Evolutionary conservation across 2,797 vertebrate genomes (phyloP).

Genomic region (Philypnodon macrostomus): DNA sequence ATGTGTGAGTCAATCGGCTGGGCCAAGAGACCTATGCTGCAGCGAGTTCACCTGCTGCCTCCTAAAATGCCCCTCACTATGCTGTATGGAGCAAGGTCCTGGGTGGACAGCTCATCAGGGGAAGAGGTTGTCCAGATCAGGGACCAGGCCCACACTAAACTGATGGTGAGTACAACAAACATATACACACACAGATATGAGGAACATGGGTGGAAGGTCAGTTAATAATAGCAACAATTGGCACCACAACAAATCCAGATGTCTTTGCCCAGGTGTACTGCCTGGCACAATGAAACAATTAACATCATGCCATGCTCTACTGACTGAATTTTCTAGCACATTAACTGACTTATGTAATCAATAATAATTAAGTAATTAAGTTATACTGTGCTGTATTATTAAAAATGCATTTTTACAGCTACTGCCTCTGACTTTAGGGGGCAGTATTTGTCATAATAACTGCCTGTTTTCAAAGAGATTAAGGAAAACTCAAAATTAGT

Average conservation of each 20-base stretch:
- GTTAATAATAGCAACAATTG: neutral
- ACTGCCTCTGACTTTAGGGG: too few relatives aligned
- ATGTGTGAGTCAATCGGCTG: constrained; percentile 86
- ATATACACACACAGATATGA: neutral
- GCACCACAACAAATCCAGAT: neutral
- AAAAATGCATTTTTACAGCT: too few relatives aligned
- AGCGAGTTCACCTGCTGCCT: constrained; percentile 81
- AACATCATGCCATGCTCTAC: neutral
- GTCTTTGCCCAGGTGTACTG: neutral
- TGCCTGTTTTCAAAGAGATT: too few relatives aligned
- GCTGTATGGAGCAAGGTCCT: constrained; percentile 85
- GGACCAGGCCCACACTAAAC: constrained; percentile 69
- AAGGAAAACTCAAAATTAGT: too few relatives aligned
- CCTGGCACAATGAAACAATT: neutral
- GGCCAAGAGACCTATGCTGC: constrained; percentile 89
- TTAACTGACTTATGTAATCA: too few relatives aligned
- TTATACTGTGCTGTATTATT: too few relatives aligned
- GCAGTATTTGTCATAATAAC: too few relatives aligned
- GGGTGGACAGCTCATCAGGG: constrained; percentile 86
- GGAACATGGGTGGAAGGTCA: neutral
- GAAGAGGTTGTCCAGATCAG: constrained; percentile 75
- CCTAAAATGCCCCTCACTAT: constrained; percentile 82
- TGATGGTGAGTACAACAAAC: constrained; percentile 73
- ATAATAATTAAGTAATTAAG: too few relatives aligned
- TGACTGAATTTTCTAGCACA: too few relatives aligned